Evolutionary conservation across 2,113 vertebrate genomes (phyloP), one percentile per base, ranked within the genome.

Genomic region (Vanacampus margaritifer): DNA sequence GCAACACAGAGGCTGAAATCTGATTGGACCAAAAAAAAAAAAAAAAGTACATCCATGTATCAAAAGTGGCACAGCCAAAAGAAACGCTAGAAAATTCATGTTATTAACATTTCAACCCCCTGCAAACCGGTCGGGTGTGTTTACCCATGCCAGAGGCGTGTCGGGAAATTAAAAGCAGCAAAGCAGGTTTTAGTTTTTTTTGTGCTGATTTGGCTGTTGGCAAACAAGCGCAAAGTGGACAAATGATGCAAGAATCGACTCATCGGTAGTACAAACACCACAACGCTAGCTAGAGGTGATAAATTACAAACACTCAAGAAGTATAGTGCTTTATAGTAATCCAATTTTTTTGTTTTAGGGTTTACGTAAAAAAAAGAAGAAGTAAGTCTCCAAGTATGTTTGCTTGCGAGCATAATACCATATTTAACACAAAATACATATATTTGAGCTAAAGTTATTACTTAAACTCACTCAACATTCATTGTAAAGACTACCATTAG

Each of bases 191-290:
- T 73, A 10, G 72, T 65, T 19, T 43, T 21, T 50, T n/a, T 81
- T 68, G 60, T 61, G 80, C 82, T 80, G 76, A 86, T 79, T 84
- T 75, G 75, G 28, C 23, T 78, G 68, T 85, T 82, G 80, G 78
- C 85, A 83, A 79, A 88, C 83, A 86, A 83, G 63, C 56, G 53
- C 58, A 69, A 16, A 11, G 45, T 68, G 6, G 56, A 71, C 43
- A 65, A 70, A 69, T 75, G 2, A 73, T 72, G n/a, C n/a, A 21
- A 41, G 57, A 36, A 16, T 56, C 68, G 13, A 17, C 39, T 62
- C 3, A 13, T 62, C 17, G 46, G 65, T 74, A 69, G 83, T 62
- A 72, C 32, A 19, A 36, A 64, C 12, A 17, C 28, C 23, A 5
- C 17, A 16, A 5, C 17, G 2, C 17, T 67, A 28, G 21, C 13